These are phyloP conservation scores for Euzetes globulus DNA, from an alignment of 2,888 invertebrate species.

Conservation along the genomic window DNA sequence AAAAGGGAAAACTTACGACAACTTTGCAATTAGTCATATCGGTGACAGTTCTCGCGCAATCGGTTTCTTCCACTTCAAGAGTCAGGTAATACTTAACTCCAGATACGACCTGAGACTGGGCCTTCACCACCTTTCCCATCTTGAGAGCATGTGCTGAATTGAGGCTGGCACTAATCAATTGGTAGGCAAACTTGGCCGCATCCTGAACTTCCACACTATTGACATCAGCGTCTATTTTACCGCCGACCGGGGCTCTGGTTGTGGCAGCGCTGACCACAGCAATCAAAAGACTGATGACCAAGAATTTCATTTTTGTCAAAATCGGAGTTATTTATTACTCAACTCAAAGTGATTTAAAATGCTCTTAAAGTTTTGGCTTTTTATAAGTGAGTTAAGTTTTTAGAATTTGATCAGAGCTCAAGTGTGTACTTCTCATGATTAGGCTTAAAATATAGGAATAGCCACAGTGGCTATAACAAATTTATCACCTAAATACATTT, in stretches of 20 bases:
- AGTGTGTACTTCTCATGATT: too few relatives aligned
- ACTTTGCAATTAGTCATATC: background rate
- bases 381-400: too few relatives aligned
- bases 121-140: background rate
- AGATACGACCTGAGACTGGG: background rate
- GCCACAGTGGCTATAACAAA: too few relatives aligned
- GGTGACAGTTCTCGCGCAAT: background rate
- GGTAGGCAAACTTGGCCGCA: background rate
- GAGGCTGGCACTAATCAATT: background rate
- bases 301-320: background rate
- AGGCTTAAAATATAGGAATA: too few relatives aligned
- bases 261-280: background rate
- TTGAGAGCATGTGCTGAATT: background rate
- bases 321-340: background rate
- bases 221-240: background rate
- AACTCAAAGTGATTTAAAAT: too few relatives aligned
- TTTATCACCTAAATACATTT: too few relatives aligned
- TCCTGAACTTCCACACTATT: background rate
- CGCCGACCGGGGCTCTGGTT: background rate
- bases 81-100: slow-evolving; percentile 18
- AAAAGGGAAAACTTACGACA: background rate
- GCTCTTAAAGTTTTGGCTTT: too few relatives aligned
- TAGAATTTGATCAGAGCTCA: too few relatives aligned
- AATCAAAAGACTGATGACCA: background rate
- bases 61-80: background rate